Evolutionary conservation across 2,888 invertebrate species (phyloP).

Genomic region (Adelphocoris suturalis): DNA sequence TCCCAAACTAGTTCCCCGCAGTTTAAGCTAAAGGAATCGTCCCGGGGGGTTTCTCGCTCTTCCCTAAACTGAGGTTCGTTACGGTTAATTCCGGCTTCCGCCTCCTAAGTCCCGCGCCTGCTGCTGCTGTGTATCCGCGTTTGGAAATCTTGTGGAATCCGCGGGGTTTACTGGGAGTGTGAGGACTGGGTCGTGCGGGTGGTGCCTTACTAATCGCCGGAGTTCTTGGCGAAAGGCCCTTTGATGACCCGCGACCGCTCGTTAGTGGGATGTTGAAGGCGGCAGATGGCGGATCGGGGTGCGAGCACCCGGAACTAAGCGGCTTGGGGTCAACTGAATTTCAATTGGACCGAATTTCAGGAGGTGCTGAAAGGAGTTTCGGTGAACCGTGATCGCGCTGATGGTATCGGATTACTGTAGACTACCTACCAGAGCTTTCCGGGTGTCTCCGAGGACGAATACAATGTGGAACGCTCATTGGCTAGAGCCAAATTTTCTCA

Average conservation of each 20-base stretch:
- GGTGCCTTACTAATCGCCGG: not conserved
- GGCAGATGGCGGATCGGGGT: not conserved
- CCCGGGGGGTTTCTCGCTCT: constrained; percentile 1
- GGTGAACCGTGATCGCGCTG: not conserved
- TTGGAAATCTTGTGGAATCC: not conserved
- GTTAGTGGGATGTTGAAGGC: constrained; percentile 39
- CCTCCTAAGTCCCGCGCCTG: not conserved
- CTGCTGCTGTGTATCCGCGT: not conserved
- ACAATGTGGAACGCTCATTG: no score
- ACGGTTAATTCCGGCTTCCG: constrained; percentile 55
- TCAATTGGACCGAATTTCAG: not conserved
- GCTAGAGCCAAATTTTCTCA: no score
- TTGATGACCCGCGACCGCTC: constrained; percentile 27
- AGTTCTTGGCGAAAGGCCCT: constrained; percentile 3
- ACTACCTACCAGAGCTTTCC: no score
- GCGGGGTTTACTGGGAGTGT: not conserved
- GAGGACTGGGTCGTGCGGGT: not conserved
- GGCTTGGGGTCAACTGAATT: not conserved
- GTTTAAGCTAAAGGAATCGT: constrained; percentile 63
- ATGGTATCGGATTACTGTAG: not conserved
- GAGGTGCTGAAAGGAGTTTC: not conserved
- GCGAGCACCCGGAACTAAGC: constrained; percentile 13
- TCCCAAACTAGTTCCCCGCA: constrained; percentile 59
- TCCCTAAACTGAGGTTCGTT: constrained; percentile 61
- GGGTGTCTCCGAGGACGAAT: no score